Evolutionary conservation across 2,888 invertebrate species (phyloP), one percentile per base, ranked within the genome.

Genomic region (Lamellibrachia columna): DNA sequence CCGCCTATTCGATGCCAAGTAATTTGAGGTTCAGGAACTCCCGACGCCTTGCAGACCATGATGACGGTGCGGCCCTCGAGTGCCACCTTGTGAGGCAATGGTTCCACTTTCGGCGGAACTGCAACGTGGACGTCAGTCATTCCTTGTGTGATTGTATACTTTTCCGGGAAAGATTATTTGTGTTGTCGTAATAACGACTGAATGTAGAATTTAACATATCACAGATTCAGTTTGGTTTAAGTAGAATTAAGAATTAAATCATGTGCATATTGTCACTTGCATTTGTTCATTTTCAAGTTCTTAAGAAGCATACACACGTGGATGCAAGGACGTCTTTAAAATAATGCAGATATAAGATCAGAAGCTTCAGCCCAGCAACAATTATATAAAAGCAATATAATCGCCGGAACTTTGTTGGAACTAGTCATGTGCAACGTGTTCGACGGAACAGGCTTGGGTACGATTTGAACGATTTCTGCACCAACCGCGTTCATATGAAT

Each of bases 61-160:
- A 75, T 75, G 75, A 75, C 75, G n/a, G 75, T 75, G 75, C 75
- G 75, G 75, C 75, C 75, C 75, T 75, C 75, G 15, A 75, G 75
- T n/a, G 22, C 75, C n/a, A 75, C 75, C 75, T 75, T 75, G 75
- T 75, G 75, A n/a, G 75, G 75, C n/a, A 75, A 6, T 22, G 75
- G 75, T 3, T 75, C 75, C 6, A 75, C 22, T 75, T 75, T n/a
- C 15, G 75, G 75, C 75, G 75, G 75, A 22, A 75, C 75, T 75
- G n/a, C 75, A 75, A 75, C n/a, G 2, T 75, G 75, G 75, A 22
- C 22, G 75, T 9, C 55, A 55, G 9, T 55, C 55, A 9, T 55
- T 55, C 55, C 55, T 15, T 75, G 15, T 75, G 22, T 55, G n/a
- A 75, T 40, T 40, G 40, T 40, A 40, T 40, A 40, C 1, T 40